A percentile compares a stretch with the other conserved stretches of the same genome.
phyloP scores from a whole-genome alignment of 2,113 vertebrate species.

The Tupaia tana region DNA sequence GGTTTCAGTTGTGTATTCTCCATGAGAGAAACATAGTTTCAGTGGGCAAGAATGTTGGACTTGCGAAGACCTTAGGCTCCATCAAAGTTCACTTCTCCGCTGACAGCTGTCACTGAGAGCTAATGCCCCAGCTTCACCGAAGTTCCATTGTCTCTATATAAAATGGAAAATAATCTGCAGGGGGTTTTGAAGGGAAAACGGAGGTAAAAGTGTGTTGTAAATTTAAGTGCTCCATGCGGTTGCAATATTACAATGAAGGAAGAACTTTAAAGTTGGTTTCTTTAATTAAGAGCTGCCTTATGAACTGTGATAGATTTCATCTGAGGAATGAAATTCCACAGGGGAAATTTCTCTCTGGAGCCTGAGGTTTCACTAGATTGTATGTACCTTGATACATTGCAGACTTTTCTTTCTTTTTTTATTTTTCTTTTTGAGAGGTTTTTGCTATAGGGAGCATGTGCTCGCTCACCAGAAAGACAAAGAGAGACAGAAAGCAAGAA shows the following conservation, averaged over 20 bases:
- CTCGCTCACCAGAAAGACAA: too few species aligned
- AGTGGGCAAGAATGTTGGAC: too few species aligned
- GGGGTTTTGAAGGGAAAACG: background rate
- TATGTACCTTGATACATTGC: background rate
- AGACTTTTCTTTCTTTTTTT: background rate
- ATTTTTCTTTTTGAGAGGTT: too few species aligned
- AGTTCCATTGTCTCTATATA: background rate
- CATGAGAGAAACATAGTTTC: background rate
- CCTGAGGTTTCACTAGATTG: background rate
- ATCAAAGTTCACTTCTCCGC: background rate
- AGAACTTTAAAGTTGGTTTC: background rate
- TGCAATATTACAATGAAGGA: background rate
- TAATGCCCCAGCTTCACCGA: background rate
- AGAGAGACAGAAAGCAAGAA: too few species aligned
- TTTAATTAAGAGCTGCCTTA: background rate
- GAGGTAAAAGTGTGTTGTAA: background rate
- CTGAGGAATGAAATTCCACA: background rate
- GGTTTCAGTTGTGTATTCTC: background rate
- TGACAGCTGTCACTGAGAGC: background rate
- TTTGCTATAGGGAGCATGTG: too few species aligned
- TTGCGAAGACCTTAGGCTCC: background rate
- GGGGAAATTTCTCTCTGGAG: background rate
- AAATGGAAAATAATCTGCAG: constrained; percentile 16
- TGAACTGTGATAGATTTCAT: background rate
- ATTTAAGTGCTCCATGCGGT: background rate